Conservation (phyloP, 1,140 invertebrate species). For the Brachionus plicatilis region DNA sequence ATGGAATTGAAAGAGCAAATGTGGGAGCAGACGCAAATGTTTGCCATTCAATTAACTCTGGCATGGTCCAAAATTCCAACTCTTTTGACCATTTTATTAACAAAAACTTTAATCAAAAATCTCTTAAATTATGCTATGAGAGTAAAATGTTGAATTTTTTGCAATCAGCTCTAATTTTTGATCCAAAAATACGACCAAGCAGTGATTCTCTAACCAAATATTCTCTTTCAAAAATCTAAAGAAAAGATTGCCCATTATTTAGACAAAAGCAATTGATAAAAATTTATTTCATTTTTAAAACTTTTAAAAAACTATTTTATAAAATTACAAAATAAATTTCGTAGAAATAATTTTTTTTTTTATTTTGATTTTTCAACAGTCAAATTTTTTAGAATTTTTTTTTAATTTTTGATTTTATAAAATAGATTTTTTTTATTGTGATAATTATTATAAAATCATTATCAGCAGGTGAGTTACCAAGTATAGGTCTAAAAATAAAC, state of each 20-base stretch:
- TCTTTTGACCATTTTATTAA: neutral
- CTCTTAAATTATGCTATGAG: neutral
- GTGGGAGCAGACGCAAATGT: neutral
- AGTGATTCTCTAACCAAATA: constrained; percentile 1
- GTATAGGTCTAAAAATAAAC: neutral
- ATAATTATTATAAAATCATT: neutral
- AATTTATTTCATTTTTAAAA: too few relatives aligned
- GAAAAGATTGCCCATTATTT: too few relatives aligned
- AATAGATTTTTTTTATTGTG: neutral
- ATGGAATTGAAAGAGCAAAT: neutral
- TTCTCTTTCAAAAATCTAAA: neutral
- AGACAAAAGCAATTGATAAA: too few relatives aligned
- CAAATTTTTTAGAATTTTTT: too few relatives aligned
- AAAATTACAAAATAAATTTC: too few relatives aligned
- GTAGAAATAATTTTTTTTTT: too few relatives aligned
- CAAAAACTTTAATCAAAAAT: neutral
- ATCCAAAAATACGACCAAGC: neutral
- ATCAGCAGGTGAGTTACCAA: neutral
- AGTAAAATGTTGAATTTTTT: neutral
- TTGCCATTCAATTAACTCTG: neutral
- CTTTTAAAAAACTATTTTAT: too few relatives aligned
- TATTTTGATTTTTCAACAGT: too few relatives aligned
- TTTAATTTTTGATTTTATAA: too few relatives aligned
- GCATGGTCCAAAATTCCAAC: neutral
- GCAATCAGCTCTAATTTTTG: neutral